Evolutionary conservation across 2,113 vertebrate genomes (phyloP), one percentile per base, ranked within the genome.

Genomic region (Eonycteris spelaea): DNA sequence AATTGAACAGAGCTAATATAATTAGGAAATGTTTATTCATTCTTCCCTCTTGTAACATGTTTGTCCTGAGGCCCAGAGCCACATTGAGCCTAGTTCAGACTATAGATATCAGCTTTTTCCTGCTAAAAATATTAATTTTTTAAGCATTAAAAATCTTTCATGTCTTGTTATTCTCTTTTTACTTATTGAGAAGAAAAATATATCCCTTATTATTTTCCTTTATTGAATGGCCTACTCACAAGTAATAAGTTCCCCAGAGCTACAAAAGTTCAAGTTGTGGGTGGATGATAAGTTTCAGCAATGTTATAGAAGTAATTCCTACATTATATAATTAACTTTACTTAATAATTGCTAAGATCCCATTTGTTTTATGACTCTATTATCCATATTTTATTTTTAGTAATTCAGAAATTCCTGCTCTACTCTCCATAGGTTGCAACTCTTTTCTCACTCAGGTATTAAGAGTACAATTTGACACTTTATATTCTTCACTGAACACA

Each of bases 191-290:
- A 82, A 82, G 38, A 77, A 96, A n/a, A 83, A 89, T 86, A 26
- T 86, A 96, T 93, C 40, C 38, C 73, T 96, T 94, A 94, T 91
- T 89, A 89, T 94, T 90, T 94, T 95, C 24, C 55, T 68, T 57
- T 75, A 83, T 59, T 15, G 2, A 82, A 9, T 84, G 55, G 35
- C 65, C 77, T 70, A 92, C 38, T 89, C 89, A 82, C 3, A 73
- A 67, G 59, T 38, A 90, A 48, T 70, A 79, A 51, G 61, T 24
- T 96, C 61, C 24, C 33, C 18, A 33, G 73, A 85, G 38, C 51
- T 75, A 28, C 13, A 43, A 55, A 91, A 94, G 28, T 86, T 95
- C 51, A 85, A 88, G 73, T 51, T 0, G 24, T 21, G 15, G 35
- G 59, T 61, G 13, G 33, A 68, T 74, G 63, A 84, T 91, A 65